Evolutionary conservation across 2,797 vertebrate species (phyloP).

Genomic region (Bufotes viridis): DNA sequence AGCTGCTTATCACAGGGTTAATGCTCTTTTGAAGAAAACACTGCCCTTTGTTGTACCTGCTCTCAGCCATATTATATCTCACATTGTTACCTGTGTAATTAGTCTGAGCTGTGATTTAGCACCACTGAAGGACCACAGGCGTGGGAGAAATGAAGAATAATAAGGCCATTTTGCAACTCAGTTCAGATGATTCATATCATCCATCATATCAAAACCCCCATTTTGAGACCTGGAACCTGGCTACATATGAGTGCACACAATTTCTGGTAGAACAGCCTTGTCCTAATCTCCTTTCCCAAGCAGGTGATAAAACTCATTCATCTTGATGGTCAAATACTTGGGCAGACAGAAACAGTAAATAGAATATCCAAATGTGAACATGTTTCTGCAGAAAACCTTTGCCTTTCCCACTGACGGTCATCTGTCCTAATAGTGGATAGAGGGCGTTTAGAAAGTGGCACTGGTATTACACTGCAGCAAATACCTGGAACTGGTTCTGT

Average conservation of each 20-base stretch:
- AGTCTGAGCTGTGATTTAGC: conserved; percentile 59
- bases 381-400: conserved; percentile 14
- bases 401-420: conserved; percentile 15
- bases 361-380: conserved; percentile 28
- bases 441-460: not conserved
- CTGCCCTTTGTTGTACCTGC: not conserved
- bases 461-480: not conserved
- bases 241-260: conserved; percentile 51
- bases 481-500: not conserved
- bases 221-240: conserved; percentile 42
- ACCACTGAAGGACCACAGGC: conserved; percentile 55
- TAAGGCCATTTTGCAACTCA: conserved; percentile 65
- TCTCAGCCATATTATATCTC: not conserved
- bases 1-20: not conserved
- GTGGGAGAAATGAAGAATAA: conserved; percentile 72
- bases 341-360: conserved; percentile 42
- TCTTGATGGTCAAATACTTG: conserved; percentile 52
- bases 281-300: conserved; percentile 18
- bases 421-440: conserved; percentile 51
- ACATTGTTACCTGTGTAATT: conserved; percentile 56
- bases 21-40: not conserved
- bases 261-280: conserved; percentile 57
- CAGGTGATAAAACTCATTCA: conserved; percentile 60
- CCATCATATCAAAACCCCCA: conserved; percentile 63
- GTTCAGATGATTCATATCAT: conserved; percentile 67